Evolutionary conservation across 1,140 invertebrate genomes (phyloP).

Genomic region (Vollenhovia emeryi): DNA sequence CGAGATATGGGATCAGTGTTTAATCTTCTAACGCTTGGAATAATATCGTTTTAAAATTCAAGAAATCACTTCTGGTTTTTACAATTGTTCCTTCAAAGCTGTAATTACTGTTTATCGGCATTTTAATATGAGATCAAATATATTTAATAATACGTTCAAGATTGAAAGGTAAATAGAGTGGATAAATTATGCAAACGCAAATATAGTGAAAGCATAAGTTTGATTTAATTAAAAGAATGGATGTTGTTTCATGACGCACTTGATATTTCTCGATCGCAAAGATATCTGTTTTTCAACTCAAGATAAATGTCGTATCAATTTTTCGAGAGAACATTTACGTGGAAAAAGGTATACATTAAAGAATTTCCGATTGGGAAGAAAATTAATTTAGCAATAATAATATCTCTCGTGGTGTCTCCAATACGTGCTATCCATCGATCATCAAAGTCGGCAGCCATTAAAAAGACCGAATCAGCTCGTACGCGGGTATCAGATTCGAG

Average conservation of each 20-base stretch:
- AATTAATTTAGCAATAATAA: background rate
- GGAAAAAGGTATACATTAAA: background rate
- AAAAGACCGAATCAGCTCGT: conserved; percentile 10
- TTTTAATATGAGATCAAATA: background rate
- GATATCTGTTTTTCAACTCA: background rate
- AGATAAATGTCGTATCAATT: background rate
- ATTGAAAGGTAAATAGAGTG: background rate
- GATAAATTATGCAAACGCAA: background rate
- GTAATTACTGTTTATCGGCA: background rate
- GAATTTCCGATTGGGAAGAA: background rate
- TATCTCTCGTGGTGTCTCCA: background rate
- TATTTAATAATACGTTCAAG: background rate
- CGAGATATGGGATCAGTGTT: background rate
- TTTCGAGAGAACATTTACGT: background rate
- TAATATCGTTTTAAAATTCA: background rate
- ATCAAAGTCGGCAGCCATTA: background rate
- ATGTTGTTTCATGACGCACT: background rate
- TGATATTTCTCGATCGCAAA: background rate
- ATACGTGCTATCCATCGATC: background rate
- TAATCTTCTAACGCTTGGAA: background rate
- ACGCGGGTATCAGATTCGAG: conserved; percentile 7
- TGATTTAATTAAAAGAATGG: background rate
- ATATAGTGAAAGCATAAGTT: background rate
- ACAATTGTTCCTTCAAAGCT: background rate
- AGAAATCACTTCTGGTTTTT: background rate